Conservation (phyloP, 2,113 vertebrate species). For the Pseudopodoces humilis region DNA sequence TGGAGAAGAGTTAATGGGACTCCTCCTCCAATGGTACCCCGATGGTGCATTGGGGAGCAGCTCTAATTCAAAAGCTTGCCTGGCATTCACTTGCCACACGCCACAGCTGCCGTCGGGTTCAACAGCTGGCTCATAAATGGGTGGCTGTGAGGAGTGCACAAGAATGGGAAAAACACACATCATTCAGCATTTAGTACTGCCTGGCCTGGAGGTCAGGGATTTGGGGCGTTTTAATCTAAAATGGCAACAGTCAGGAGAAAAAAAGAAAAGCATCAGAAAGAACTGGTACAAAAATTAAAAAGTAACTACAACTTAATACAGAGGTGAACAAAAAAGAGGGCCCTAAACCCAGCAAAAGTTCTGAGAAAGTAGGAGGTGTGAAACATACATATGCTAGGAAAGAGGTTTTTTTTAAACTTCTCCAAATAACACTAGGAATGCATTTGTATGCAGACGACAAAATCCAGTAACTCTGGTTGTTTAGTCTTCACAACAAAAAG, state of each 20-base stretch:
- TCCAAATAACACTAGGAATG: not conserved
- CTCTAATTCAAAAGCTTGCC: conserved; percentile 55
- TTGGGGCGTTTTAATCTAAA: conserved; percentile 36
- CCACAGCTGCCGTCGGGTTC: conserved; percentile 68
- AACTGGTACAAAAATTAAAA: not conserved
- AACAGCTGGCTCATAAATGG: conserved; percentile 76
- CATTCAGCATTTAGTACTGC: conserved; percentile 52
- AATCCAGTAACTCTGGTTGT: not conserved
- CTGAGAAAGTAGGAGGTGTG: not conserved
- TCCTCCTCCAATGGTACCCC: conserved; percentile 34
- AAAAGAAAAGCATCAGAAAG: not conserved
- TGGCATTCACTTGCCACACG: conserved; percentile 57
- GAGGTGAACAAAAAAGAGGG: not conserved
- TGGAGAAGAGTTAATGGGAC: conserved; percentile 35
- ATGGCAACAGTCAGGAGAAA: not conserved
- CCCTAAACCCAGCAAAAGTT: not conserved
- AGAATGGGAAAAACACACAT: conserved; percentile 56
- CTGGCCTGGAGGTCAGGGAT: conserved; percentile 10
- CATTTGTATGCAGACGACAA: not conserved
- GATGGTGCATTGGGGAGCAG: not conserved
- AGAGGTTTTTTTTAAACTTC: not conserved
- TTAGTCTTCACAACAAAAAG: not conserved
- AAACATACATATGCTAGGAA: not conserved
- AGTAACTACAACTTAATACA: not conserved
- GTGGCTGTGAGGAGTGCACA: conserved; percentile 33